Base-by-base conservation (phyloP, 2,797 vertebrate species). In the Diplodus sargus region DNA sequence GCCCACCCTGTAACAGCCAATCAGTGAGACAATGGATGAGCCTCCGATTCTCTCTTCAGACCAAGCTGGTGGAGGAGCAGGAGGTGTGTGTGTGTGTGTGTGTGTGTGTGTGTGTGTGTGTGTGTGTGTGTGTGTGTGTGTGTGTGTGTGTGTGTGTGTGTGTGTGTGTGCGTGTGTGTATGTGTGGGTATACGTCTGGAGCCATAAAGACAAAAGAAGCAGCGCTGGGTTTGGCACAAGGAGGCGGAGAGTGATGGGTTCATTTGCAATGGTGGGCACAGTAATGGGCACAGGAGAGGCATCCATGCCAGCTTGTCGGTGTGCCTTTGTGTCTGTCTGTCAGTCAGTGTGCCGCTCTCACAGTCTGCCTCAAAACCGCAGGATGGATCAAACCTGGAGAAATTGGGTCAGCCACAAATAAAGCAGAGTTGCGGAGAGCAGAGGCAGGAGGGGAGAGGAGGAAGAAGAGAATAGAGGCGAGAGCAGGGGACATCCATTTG, bases 341-440 rank as follows among this genome's bases (percentile, higher is more conserved):
- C 88, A 51, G 82, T 76, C 86, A 53, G 63, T 61, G 79, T 65
- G 78, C 86, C 18, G 63, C 85, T 80, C 59, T 34, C 73, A 69
- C 80, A 77, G 85, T 88, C 82, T 86, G 81, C 69, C 56, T 83
- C 81, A 74, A 68, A 82, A 91, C 89, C 39, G 74, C 90, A 89
- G 83, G 89, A 91, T 86, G 78, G 86, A 90, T 93, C 91, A 89
- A 91, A 95, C 91, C 89, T 91, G 89, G 79, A 95, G 95, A 95
- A 34, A 28, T 90, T 95, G 91, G 95, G 95, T 95, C 95, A 95
- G 82, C 90, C 83, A 75, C 92, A 92, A 94, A 95, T 93, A 90
- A 90, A 89, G 75, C 66, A 18, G 82, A 85, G 79, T 81, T 82
- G 85, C 86, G 84, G 74, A 75, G 71, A 88, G 85, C 78, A 67